Evolutionary conservation across 64 coral and sea anemone genomes (phyloP), one percentile per base, ranked within the genome.

Genomic region (Dendronephthya gigantea): DNA sequence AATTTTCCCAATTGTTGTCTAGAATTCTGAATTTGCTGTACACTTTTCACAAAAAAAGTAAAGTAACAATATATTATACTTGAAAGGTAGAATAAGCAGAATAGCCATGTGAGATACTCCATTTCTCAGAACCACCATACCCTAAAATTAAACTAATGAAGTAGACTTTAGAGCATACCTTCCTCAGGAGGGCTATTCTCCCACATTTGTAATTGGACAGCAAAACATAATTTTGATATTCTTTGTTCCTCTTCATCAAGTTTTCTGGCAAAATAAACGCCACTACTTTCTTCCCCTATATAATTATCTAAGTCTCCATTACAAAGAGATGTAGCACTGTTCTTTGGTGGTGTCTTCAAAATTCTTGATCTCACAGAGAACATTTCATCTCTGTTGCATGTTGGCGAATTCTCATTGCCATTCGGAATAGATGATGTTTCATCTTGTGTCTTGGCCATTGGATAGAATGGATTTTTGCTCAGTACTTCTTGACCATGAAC

Each of bases 201-300:
- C 72, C 72, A 79, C 72, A 79, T 79, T 79, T 36, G 72, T 15
- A 79, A 17, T 79, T 79, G 72, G 36, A 79, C 72, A 15, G 72
- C 15, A 39, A 79, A 79, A 79, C 72, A 79, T 79, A 79, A 79
- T 79, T 79, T 79, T 17, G 72, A 79, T 79, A 79, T 79, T 39
- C 72, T 79, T 79, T 79, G 72, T 79, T 79, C 72, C 22, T 79
- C 72, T 79, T 79, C 72, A 34, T 79, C 72, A 79, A 79, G 72
- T 79, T 79, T 79, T 39, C 72, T 79, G 5, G 72, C 72, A 79
- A 79, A 79, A 39, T 79, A 79, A 79, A 79, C 72, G 29, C 72
- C 72, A 39, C 72, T 79, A 17, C 25, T 79, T 79, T 79, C 72
- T 79, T 79, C 72, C 14, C 72, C 72, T 28, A 79, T 79, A 14